These are phyloP conservation scores for Tineola bisselliella DNA, from an alignment of 2,888 invertebrate species.

Conservation along the genomic window DNA sequence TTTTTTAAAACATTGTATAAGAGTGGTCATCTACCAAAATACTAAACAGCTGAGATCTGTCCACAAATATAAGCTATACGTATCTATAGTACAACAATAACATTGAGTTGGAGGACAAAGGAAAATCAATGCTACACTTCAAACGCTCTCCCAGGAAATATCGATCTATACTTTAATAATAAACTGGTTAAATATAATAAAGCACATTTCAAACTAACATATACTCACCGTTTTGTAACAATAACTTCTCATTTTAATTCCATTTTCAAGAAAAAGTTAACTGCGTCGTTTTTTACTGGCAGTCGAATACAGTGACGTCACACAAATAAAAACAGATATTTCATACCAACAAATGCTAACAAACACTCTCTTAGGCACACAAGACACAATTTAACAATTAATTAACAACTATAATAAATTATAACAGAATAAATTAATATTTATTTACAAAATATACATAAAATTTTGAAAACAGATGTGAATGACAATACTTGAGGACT, in stretches of 20 bases:
- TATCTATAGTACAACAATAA: slow-evolving; percentile 16
- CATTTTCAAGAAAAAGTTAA: slow-evolving; percentile 62
- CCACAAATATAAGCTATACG: not conserved
- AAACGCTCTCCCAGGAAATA: not conserved
- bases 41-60: slow-evolving; percentile 10
- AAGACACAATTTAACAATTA: slow-evolving; percentile 23
- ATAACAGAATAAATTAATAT: slow-evolving; percentile 42
- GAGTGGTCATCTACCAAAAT: slow-evolving; percentile 1
- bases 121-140: slow-evolving; percentile 29
- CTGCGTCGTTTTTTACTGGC: slow-evolving; percentile 70
- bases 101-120: slow-evolving; percentile 57
- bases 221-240: slow-evolving; percentile 46
- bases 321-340: slow-evolving; percentile 35
- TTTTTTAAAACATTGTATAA: not conserved
- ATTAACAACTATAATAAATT: slow-evolving; percentile 33
- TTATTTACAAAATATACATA: slow-evolving; percentile 57
- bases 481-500: slow-evolving; percentile 27
- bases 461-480: slow-evolving; percentile 58
- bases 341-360: not conserved
- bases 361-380: slow-evolving; percentile 35
- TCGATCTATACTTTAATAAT: not conserved
- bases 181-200: not conserved
- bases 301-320: slow-evolving; percentile 71
- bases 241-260: slow-evolving; percentile 59
- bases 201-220: not conserved